These are phyloP conservation scores for Haliclystus octoradiatus DNA, from an alignment of 30 jellyfish, hydroid and myxozoan genomes.

Conservation along the genomic window DNA sequence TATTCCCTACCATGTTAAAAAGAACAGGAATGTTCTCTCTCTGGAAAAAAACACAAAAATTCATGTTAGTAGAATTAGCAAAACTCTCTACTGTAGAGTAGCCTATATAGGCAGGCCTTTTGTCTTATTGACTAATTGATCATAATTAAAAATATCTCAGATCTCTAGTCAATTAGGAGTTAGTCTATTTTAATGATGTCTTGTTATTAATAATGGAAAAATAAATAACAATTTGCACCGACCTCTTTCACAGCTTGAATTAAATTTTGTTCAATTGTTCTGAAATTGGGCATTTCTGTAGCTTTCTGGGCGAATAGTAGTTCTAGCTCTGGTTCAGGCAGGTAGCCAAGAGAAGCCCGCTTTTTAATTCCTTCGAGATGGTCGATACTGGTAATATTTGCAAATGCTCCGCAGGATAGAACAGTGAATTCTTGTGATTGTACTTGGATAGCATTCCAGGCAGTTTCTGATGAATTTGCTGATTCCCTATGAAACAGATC, in stretches of 20 bases:
- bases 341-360: conserved; percentile 43
- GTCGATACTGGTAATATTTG: conserved; percentile 46
- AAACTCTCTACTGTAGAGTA: no score
- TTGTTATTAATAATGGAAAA: no score
- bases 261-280: conserved; percentile 52
- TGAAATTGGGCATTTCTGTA: conserved; percentile 62
- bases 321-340: conserved; percentile 91
- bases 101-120: no score
- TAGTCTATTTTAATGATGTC: no score
- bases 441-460: neutral
- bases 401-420: conserved; percentile 78
- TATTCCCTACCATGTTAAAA: conserved; percentile 76
- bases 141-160: no score
- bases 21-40: conserved; percentile 75
- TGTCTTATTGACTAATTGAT: no score
- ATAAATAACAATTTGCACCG: no score
- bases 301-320: conserved; percentile 67
- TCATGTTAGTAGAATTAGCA: neutral
- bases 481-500: no score
- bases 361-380: conserved; percentile 73
- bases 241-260: conserved; percentile 68
- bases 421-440: neutral
- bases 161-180: no score
- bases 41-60: conserved; percentile 25
- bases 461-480: neutral